These are phyloP conservation scores for Spea multiplicata DNA, from an alignment of 2,113 vertebrate genomes.

Conservation along the genomic window DNA sequence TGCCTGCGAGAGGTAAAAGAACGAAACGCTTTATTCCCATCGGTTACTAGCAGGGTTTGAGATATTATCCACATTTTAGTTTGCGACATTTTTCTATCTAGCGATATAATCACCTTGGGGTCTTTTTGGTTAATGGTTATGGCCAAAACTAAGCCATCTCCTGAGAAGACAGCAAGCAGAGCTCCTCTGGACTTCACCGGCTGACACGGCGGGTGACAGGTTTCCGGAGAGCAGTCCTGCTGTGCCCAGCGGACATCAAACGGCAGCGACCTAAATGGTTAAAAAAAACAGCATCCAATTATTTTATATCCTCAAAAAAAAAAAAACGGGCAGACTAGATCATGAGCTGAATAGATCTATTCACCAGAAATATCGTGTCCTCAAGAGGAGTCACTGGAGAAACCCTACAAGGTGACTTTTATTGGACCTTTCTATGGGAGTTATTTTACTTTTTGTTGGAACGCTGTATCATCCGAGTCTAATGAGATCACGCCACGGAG, in stretches of 20 bases:
- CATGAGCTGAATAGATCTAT: too few species aligned
- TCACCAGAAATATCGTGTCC: too few species aligned
- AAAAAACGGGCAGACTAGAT: too few species aligned
- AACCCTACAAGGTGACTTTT: too few species aligned
- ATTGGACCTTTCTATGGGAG: too few species aligned
- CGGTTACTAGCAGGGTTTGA: too few species aligned
- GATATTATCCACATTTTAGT: neutral
- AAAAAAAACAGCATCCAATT: neutral
- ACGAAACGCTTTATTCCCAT: neutral
- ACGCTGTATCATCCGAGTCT: too few species aligned
- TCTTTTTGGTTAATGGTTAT: constrained; percentile 85
- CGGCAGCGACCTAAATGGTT: constrained; percentile 62
- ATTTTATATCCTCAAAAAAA: neutral
- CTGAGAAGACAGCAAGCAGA: constrained; percentile 77
- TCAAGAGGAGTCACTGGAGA: too few species aligned
- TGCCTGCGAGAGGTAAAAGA: constrained; percentile 65
- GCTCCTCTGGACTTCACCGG: constrained; percentile 86
- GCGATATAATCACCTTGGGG: constrained; percentile 71
- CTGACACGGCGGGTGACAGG: constrained; percentile 65
- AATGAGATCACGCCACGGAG: too few species aligned
- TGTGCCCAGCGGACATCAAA: constrained; percentile 77
- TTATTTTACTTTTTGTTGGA: too few species aligned
- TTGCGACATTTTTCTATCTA: neutral
- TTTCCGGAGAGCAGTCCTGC: constrained; percentile 67
- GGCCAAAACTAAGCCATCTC: constrained; percentile 79